phyloP scores from a whole-genome alignment of 1,140 invertebrate genomes.

The Heliconius hermathena region DNA sequence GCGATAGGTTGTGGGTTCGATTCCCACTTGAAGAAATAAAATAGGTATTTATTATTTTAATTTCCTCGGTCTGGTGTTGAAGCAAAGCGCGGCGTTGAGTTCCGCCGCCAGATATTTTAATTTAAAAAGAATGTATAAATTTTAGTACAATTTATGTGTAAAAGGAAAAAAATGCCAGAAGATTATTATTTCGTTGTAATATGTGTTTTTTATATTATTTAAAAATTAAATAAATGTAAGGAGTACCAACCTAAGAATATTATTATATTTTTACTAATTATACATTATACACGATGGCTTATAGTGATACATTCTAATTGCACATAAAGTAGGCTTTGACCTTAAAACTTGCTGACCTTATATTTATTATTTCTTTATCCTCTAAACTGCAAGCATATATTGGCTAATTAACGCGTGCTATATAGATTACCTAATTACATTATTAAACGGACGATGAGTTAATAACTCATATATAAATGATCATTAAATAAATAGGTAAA shows the following conservation, averaged over 20 bases:
- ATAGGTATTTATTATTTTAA: too few species aligned
- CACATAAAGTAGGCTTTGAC: slow-evolving; percentile 5
- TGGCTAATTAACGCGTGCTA: not conserved
- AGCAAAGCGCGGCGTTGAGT: too few species aligned
- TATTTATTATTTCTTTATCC: slow-evolving; percentile 4
- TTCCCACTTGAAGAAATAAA: too few species aligned
- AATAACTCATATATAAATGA: too few species aligned
- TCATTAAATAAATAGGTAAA: not conserved
- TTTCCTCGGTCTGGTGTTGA: too few species aligned
- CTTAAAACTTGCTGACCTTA: slow-evolving; percentile 2
- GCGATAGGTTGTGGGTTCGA: too few species aligned
- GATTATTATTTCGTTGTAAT: too few species aligned
- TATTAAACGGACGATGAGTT: too few species aligned
- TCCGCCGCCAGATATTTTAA: too few species aligned
- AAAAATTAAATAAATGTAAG: not conserved
- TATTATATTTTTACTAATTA: not conserved
- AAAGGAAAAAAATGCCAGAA: too few species aligned
- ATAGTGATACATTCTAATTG: slow-evolving; percentile 10
- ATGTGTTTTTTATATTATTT: not conserved
- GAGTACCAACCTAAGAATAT: not conserved
- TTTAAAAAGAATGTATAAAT: too few species aligned
- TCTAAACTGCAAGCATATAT: not conserved
- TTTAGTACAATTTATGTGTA: too few species aligned
- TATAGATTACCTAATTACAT: not conserved
- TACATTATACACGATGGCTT: not conserved